These are phyloP conservation scores for Naja naja DNA, from an alignment of 2,113 vertebrate genomes.

Conservation along the genomic window DNA sequence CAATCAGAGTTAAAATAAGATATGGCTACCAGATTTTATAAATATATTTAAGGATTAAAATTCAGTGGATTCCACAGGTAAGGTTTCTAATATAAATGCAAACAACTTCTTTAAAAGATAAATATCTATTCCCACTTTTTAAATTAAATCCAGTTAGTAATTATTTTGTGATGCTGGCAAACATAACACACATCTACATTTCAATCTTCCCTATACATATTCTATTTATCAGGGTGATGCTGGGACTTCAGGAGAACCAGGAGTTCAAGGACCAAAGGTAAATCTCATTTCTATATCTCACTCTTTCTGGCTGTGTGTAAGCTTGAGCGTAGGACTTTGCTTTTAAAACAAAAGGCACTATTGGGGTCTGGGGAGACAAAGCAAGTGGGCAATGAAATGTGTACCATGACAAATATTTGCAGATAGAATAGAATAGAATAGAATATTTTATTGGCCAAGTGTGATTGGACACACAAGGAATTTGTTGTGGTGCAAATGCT, in stretches of 20 bases:
- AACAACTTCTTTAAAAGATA: not conserved
- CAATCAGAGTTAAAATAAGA: not conserved
- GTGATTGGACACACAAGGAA: too few relatives aligned
- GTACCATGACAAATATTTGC: not conserved
- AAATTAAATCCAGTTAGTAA: not conserved
- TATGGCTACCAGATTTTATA: not conserved
- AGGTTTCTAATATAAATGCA: not conserved
- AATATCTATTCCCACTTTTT: not conserved
- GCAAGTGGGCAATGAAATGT: not conserved
- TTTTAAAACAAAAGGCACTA: not conserved
- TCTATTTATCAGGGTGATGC: conserved; percentile 79
- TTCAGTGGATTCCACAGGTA: not conserved
- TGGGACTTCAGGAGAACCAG: conserved; percentile 78
- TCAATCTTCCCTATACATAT: not conserved
- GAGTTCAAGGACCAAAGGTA: conserved; percentile 80
- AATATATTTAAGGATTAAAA: not conserved
- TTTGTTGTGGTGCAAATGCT: too few relatives aligned
- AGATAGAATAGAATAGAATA: not conserved
- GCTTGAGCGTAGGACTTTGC: not conserved
- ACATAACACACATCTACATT: not conserved
- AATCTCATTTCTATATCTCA: not conserved
- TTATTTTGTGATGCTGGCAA: not conserved
- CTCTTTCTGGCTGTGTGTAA: not conserved
- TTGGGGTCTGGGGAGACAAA: not conserved
- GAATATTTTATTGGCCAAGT: too few relatives aligned